phyloP scores from a whole-genome alignment of 2,888 invertebrate genomes.

The Conistra vaccinii region DNA sequence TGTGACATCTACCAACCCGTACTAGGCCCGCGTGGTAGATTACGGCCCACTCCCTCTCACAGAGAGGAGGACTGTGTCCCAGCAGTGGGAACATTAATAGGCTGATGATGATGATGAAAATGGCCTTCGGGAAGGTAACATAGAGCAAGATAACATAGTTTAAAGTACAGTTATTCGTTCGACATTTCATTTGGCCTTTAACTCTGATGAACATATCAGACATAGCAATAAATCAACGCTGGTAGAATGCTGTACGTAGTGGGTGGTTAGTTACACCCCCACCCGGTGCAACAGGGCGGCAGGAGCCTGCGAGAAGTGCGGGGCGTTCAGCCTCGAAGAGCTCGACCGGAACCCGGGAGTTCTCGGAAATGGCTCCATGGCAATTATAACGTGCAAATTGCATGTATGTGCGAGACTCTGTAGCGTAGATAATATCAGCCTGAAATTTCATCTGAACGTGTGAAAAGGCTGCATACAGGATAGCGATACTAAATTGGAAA shows the following conservation, averaged over 20 bases:
- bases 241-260: not conserved
- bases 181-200: conserved; percentile 12
- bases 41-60: too few species aligned
- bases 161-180: conserved; percentile 4
- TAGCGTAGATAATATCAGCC: not conserved
- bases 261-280: conserved; percentile 1
- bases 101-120: too few species aligned
- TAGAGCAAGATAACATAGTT: not conserved
- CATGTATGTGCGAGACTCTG: not conserved
- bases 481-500: not conserved
- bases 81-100: too few species aligned
- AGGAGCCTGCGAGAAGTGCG: not conserved
- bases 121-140: not conserved
- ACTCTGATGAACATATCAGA: not conserved
- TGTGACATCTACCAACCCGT: too few species aligned
- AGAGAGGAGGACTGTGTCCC: too few species aligned
- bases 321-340: not conserved
- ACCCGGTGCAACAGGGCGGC: conserved; percentile 34
- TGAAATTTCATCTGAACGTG: not conserved
- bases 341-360: not conserved
- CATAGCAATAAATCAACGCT: conserved; percentile 29
- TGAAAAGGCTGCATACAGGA: not conserved
- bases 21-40: too few species aligned
- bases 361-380: not conserved
- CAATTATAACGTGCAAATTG: conserved; percentile 3